Evolutionary conservation across 2,797 vertebrate genomes (phyloP).

Genomic region (Sebastes minor): DNA sequence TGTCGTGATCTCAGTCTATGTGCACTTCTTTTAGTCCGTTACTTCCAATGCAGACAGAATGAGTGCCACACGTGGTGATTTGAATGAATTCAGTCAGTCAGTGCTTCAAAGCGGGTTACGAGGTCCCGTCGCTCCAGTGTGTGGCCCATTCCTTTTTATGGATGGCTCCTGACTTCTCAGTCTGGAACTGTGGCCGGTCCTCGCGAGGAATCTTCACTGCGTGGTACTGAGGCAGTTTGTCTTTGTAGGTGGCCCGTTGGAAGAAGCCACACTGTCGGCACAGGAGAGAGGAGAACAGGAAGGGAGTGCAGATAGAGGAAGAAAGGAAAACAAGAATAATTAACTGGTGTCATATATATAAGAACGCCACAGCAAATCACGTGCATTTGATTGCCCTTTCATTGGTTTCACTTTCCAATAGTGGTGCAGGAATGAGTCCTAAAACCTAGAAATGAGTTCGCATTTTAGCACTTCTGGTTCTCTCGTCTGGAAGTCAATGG

Average conservation of each 20-base stretch:
- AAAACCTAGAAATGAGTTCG: too few relatives aligned
- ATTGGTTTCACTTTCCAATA: not conserved
- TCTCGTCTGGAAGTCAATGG: too few relatives aligned
- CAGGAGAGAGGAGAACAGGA: not conserved
- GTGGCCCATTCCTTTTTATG: slow-evolving; percentile 91
- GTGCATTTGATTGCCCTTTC: not conserved
- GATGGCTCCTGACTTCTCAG: slow-evolving; percentile 85
- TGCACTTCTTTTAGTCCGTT: slow-evolving; percentile 47
- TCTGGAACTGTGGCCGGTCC: slow-evolving; percentile 88
- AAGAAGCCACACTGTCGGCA: slow-evolving; percentile 91
- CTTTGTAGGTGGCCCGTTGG: slow-evolving; percentile 86
- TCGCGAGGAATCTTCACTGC: slow-evolving; percentile 92
- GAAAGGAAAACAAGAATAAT: not conserved
- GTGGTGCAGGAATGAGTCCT: too few relatives aligned
- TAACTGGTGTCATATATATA: not conserved
- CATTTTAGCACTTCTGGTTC: too few relatives aligned
- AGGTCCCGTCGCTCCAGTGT: slow-evolving; percentile 82
- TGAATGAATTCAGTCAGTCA: slow-evolving; percentile 47
- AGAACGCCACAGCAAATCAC: not conserved
- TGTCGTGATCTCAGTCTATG: slow-evolving; percentile 46
- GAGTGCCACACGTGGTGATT: slow-evolving; percentile 54
- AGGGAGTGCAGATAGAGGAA: not conserved
- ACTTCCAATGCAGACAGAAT: slow-evolving; percentile 59
- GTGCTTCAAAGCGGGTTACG: slow-evolving; percentile 58
- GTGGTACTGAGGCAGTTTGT: slow-evolving; percentile 91